Evolutionary conservation across 2,797 vertebrate species (phyloP), one percentile per base, ranked within the genome.

Genomic region (Tragopan temminckii): DNA sequence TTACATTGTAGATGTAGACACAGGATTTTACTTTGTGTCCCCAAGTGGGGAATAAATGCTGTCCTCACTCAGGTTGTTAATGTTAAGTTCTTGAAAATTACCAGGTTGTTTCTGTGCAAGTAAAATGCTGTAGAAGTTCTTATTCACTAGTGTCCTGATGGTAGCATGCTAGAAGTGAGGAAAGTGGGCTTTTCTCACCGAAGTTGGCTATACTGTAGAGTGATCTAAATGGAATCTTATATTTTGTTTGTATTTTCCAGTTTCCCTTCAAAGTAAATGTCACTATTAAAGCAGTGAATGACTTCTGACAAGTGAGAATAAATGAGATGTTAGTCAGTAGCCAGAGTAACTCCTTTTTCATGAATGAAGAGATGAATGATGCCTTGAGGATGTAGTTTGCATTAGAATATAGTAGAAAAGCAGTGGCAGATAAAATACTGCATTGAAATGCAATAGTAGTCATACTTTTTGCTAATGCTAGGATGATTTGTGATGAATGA

Each of bases 131-230:
- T 38, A 43, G 59, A 43, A 50, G 18, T 36, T 83, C 8, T 85
- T 62, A n/a, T 0, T 1, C 0, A 0, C 10, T 62, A 12, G 12
- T n/a, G 7, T 31, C 16, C 36, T 88, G 19, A 7, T 68, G 24
- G 3, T 81, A 58, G 15, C 1, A 0, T 71, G 38, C 10, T 53
- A 46, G 13, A 45, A 5, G 42, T 50, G 25, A 78, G 53, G 85
- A 45, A 78, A 83, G 19, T 46, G 45, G 7, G 10, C 72, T 78
- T 71, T 79, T 72, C 19, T 17, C 1, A 6, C 21, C 55, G n/a
- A 67, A 55, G 14, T 17, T 62, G 25, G 18, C 18, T 69, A 2
- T 29, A 13, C 31, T 84, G 27, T 84, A 63, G 46, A 63, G 81
- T 19, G 4, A 63, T 59, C 50, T 78, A 71, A 38, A 14, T 50